These are phyloP conservation scores for Cosmia trapezina DNA, from an alignment of 2,888 invertebrate species.

Conservation along the genomic window DNA sequence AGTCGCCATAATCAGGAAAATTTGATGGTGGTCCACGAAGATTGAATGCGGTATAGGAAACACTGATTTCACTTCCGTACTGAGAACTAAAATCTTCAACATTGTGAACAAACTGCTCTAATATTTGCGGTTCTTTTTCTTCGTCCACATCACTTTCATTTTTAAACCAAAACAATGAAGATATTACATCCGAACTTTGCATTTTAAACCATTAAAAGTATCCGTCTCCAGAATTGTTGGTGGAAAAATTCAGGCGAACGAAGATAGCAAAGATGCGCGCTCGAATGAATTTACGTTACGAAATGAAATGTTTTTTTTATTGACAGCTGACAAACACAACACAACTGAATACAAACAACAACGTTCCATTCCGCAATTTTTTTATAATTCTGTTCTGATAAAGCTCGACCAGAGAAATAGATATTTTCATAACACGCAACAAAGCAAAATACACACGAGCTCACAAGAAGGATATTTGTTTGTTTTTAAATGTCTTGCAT, in stretches of 20 bases:
- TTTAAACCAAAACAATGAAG: slow-evolving; percentile 85
- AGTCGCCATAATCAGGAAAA: slow-evolving; percentile 97
- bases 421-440: background rate
- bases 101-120: slow-evolving; percentile 94
- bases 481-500: background rate
- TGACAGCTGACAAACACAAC: slow-evolving; percentile 59
- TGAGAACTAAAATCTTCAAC: slow-evolving; percentile 96
- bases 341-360: slow-evolving; percentile 37
- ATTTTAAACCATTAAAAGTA: slow-evolving; percentile 68
- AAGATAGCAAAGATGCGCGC: slow-evolving; percentile 40
- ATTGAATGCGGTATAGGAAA: slow-evolving; percentile 96
- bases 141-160: slow-evolving; percentile 77
- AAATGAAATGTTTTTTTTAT: slow-evolving; percentile 52
- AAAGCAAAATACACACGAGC: background rate
- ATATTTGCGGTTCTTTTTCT: slow-evolving; percentile 82
- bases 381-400: background rate
- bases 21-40: slow-evolving; percentile 95
- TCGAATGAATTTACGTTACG: slow-evolving; percentile 43
- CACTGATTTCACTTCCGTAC: slow-evolving; percentile 96
- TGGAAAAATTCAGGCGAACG: slow-evolving; percentile 34
- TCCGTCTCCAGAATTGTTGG: slow-evolving; percentile 11
- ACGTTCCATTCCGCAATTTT: slow-evolving; percentile 29
- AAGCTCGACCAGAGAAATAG: background rate
- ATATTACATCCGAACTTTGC: slow-evolving; percentile 86
- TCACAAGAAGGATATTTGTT: background rate